Evolutionary conservation across 2,797 vertebrate genomes (phyloP).

Genomic region (Phoxinus dragarum): DNA sequence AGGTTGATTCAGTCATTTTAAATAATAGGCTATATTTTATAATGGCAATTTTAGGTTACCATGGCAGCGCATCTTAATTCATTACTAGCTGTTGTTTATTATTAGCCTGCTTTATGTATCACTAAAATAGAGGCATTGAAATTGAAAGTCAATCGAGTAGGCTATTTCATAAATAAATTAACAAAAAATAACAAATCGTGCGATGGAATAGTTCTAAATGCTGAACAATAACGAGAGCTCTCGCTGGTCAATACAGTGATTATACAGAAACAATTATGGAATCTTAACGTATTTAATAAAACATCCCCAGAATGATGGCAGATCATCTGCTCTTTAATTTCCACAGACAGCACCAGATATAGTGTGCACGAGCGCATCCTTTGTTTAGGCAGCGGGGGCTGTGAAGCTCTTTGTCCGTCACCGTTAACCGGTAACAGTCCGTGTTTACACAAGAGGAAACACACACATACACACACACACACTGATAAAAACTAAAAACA

Average conservation of each 20-base stretch:
- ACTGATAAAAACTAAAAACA: slow-evolving; percentile 28
- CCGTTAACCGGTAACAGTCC: slow-evolving; percentile 59
- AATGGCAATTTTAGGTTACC: not conserved
- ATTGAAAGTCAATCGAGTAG: not conserved
- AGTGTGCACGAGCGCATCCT: slow-evolving; percentile 71
- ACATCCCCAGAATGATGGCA: not conserved
- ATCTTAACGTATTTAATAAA: slow-evolving; percentile 19
- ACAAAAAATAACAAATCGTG: not conserved
- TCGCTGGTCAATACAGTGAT: slow-evolving; percentile 69
- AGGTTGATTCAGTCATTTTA: not conserved
- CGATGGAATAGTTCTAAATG: not conserved
- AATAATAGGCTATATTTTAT: not conserved
- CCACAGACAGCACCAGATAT: not conserved
- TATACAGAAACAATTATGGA: slow-evolving; percentile 71
- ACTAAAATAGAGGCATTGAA: not conserved
- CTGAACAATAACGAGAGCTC: slow-evolving; percentile 65
- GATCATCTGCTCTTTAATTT: not conserved
- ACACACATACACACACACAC: slow-evolving; percentile 40
- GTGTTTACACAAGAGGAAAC: slow-evolving; percentile 60
- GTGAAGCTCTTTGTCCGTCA: slow-evolving; percentile 78
- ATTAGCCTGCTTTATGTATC: not conserved
- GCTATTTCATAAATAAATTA: not conserved
- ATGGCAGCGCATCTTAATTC: not conserved
- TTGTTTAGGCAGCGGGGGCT: slow-evolving; percentile 82
- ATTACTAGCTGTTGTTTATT: not conserved